phyloP scores from a whole-genome alignment of 2,797 vertebrate species.

The Arctocebus calabarensis region DNA sequence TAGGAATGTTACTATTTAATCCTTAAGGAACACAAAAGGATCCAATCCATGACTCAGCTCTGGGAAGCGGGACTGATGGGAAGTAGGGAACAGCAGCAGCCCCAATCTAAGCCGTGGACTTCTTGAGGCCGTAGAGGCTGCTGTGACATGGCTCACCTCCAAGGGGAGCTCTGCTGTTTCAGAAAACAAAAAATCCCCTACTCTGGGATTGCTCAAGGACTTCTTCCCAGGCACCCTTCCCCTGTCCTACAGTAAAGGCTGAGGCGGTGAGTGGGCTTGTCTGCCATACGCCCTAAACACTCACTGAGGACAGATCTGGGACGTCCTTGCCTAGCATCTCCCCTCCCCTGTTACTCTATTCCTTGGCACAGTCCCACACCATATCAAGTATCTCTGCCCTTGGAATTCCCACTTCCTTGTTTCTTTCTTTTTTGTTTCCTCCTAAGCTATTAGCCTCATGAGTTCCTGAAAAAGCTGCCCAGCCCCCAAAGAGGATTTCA shows the following conservation, averaged over 20 bases:
- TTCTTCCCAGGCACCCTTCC: constrained; percentile 50
- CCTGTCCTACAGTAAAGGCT: constrained; percentile 4
- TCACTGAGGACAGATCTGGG: constrained; percentile 11
- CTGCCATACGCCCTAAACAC: background rate
- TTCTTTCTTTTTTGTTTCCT: constrained; percentile 72
- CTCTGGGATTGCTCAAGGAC: background rate
- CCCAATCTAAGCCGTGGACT: background rate
- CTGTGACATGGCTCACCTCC: background rate
- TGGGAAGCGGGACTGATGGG: constrained; percentile 35
- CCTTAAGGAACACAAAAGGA: constrained; percentile 64
- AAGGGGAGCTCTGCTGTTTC: background rate
- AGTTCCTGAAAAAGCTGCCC: constrained; percentile 69
- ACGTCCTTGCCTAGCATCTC: constrained; percentile 4
- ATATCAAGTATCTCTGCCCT: constrained; percentile 66
- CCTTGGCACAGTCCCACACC: constrained; percentile 47
- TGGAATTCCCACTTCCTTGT: constrained; percentile 79
- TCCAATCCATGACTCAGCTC: constrained; percentile 76
- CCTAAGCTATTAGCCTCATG: constrained; percentile 14
- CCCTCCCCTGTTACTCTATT: background rate
- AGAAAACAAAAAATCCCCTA: background rate
- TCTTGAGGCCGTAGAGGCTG: background rate
- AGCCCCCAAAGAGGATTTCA: constrained; percentile 21
- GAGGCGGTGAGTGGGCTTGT: background rate
- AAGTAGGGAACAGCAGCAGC: constrained; percentile 41
- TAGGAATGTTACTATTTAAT: constrained; percentile 74